Base-by-base conservation (phyloP, 1,140 invertebrate species). In the Antheraea mylitta region DNA sequence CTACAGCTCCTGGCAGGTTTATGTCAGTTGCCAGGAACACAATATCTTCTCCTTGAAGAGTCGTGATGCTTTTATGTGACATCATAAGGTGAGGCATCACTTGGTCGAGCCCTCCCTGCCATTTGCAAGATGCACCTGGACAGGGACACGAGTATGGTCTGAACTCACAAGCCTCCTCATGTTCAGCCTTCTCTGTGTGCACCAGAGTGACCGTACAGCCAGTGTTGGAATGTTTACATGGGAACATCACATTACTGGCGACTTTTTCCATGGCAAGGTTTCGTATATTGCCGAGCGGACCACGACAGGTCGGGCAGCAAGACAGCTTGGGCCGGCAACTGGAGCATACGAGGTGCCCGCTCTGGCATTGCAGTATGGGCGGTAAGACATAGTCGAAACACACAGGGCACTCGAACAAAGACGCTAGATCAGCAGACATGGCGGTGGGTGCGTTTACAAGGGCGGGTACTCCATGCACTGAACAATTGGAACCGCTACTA, bases 241-340 rank as follows among this genome's bases (percentile, higher is more conserved):
- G 99, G 86, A 99, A 99, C 94, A 98, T 97, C 4, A 99, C 97
- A 78, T 98, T 99, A 71, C 96, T 97, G 9, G 99, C 99, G 7
- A 99, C 98, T 91, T 99, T 99, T 86, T 99, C 99, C 99, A 99
- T 99, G 22, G 98, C 98, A 80, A 99, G 93, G 92, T 99, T 99
- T 72, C 99, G 94, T 80, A 99, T 99, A 91, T 99, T 99, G 69
- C 98, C 98, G 84, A 99, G 94, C 53, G 98, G 98, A 65, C 98
- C 98, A 73, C 99, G 95, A 88, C 99, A 99, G 62, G 98, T 99
- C 38, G 99, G 99, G 93, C 99, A 99, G 88, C 97, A 98, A 63
- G 96, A 97, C 67, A 99, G 94, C 92, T 99, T 99, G 58, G 98
- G 98, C 78, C 99, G 94, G 93, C 99, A 99, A 82, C 96, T 97